phyloP scores from a whole-genome alignment of 2,888 invertebrate species.

The Dicranocentrus wangi region DNA sequence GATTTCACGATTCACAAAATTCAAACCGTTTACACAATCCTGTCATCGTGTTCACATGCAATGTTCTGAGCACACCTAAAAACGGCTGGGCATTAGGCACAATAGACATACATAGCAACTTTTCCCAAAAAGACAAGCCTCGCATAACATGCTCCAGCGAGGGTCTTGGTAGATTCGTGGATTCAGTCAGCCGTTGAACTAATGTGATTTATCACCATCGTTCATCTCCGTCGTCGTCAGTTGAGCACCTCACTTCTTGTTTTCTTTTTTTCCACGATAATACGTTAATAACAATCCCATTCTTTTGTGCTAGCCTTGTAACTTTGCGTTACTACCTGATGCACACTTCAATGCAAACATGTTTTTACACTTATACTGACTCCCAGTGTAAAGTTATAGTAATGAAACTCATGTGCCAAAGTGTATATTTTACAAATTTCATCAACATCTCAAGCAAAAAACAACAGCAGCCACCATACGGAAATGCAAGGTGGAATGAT shows the following conservation, averaged over 20 bases:
- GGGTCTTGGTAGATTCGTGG: slow-evolving; percentile 21
- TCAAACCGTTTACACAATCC: slow-evolving; percentile 17
- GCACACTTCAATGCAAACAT: neutral
- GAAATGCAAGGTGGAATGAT: too few relatives aligned
- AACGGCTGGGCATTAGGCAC: slow-evolving; percentile 12
- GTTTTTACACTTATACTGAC: too few relatives aligned
- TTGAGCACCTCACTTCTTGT: slow-evolving; percentile 22
- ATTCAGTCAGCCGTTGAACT: slow-evolving; percentile 57
- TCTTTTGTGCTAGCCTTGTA: neutral
- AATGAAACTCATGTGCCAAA: too few relatives aligned
- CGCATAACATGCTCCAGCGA: slow-evolving; percentile 40
- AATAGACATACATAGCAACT: slow-evolving; percentile 24
- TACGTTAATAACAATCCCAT: slow-evolving; percentile 20
- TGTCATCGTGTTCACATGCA: slow-evolving; percentile 46
- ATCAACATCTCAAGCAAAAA: too few relatives aligned
- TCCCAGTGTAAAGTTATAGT: too few relatives aligned
- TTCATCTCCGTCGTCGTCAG: slow-evolving; percentile 60
- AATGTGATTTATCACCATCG: slow-evolving; percentile 63
- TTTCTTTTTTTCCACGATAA: slow-evolving; percentile 29
- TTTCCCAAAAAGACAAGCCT: slow-evolving; percentile 20
- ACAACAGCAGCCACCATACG: too few relatives aligned
- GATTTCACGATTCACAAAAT: slow-evolving; percentile 44
- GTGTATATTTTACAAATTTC: too few relatives aligned
- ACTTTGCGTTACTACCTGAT: slow-evolving; percentile 38
- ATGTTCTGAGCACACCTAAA: slow-evolving; percentile 32